These are phyloP conservation scores for Campoplex capitator DNA, from an alignment of 2,888 invertebrate genomes.

Conservation along the genomic window DNA sequence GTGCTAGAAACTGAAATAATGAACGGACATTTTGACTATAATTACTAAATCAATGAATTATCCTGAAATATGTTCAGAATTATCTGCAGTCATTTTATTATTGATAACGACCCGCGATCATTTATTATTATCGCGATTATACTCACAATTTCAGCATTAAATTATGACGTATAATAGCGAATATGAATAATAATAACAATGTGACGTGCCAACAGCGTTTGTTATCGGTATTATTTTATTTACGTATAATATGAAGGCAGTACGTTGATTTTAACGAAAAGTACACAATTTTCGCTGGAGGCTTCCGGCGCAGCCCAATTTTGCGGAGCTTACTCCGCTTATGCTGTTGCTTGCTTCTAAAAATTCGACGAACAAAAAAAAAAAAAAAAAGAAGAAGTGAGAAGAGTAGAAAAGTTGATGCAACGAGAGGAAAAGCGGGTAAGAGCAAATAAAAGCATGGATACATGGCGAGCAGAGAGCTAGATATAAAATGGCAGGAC, in stretches of 20 bases:
- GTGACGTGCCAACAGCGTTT: slow-evolving; percentile 15
- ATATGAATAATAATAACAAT: background rate
- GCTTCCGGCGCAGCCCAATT: slow-evolving; percentile 18
- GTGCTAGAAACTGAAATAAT: background rate
- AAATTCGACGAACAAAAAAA: background rate
- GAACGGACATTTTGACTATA: background rate
- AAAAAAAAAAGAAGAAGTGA: background rate
- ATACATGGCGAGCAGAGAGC: slow-evolving; percentile 6
- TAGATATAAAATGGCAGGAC: background rate
- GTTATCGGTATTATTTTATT: slow-evolving; percentile 74
- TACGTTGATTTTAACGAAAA: slow-evolving; percentile 72
- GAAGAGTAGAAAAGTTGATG: slow-evolving; percentile 22
- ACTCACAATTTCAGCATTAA: background rate
- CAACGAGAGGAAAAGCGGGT: slow-evolving; percentile 9
- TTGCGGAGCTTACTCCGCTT: background rate
- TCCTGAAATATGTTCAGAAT: background rate
- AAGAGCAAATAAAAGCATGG: background rate
- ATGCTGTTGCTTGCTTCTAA: background rate
- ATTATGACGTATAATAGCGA: background rate
- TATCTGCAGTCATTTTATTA: background rate
- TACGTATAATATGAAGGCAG: slow-evolving; percentile 76
- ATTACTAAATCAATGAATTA: background rate
- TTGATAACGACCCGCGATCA: background rate
- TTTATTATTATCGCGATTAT: background rate
- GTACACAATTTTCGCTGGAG: slow-evolving; percentile 71